phyloP scores from a whole-genome alignment of 2,888 invertebrate species.

The Watsonalla cultraria region DNA sequence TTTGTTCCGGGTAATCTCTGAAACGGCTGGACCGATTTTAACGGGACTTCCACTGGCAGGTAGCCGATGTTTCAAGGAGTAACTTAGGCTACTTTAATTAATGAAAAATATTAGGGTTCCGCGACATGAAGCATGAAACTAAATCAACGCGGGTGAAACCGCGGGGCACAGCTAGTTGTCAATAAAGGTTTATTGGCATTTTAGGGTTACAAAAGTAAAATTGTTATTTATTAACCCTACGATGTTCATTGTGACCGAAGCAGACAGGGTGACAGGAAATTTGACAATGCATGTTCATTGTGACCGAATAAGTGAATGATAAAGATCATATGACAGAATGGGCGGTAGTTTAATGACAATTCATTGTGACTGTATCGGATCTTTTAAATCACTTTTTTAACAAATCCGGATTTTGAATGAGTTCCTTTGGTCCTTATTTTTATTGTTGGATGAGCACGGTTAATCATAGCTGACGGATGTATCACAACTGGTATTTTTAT shows the following conservation, averaged over 20 bases:
- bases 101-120: too few species aligned
- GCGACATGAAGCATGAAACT: too few species aligned
- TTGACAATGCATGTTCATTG: constrained; percentile 35
- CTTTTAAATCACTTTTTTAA: constrained; percentile 7
- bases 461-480: background rate
- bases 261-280: constrained; percentile 31
- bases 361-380: constrained; percentile 18
- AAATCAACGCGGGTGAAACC: too few species aligned
- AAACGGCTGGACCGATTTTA: too few species aligned
- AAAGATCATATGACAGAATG: constrained; percentile 26
- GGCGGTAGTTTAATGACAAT: constrained; percentile 14
- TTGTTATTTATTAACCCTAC: constrained; percentile 36
- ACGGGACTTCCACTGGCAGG: too few species aligned
- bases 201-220: constrained; percentile 22
- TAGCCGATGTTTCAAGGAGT: too few species aligned
- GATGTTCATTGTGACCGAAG: constrained; percentile 39
- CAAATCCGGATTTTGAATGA: background rate
- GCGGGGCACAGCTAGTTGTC: too few species aligned
- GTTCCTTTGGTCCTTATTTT: constrained; percentile 2
- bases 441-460: background rate
- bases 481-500: background rate
- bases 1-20: too few species aligned
- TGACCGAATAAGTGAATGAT: constrained; percentile 39
- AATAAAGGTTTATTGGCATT: constrained; percentile 29
- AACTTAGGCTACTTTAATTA: too few species aligned